Base-by-base conservation (phyloP, 1,140 invertebrate genomes). In the Reticulitermes speratus region DNA sequence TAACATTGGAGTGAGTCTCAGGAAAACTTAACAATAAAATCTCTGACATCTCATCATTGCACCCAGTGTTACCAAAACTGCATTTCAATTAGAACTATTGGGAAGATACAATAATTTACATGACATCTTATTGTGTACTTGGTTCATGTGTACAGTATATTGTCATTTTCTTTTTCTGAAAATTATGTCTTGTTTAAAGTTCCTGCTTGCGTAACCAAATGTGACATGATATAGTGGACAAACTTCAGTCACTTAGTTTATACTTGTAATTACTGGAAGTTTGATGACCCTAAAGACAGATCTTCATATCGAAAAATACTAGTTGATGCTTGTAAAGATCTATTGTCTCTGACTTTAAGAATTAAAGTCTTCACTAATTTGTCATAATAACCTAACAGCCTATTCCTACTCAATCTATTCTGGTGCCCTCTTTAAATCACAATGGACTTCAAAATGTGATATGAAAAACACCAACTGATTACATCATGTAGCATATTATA, bases 341-440 rank as follows among this genome's bases (percentile, higher is more conserved):
- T 75, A 75, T 75, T 75, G 65, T 75, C 65, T 75, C n/a, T 14
- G 65, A 75, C 65, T 75, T 75, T 75, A 75, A 75, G n/a, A 75
- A 75, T 25, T 75, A 75, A 75, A 75, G 65, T 75, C 65, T 75
- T 75, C n/a, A 25, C 65, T 75, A 75, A 75, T 75, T 30, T 75
- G n/a, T 75, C n/a, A n/a, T 69, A 69, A 75, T 75, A 75, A 75
- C 65, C 65, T 75, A 30, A 75, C 65, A 75, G 48, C 48, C 52
- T 52, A 52, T 52, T 30, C 48, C 83, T 84, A 84, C 83, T 84
- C 83, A 55, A 84, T 82, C 55, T 84, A 87, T 45, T 59, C 83
- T 84, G 86, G 86, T 87, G 86, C 86, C 83, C 83, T 87, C 86
- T 32, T 87, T 75, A 75, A 81, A 87, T 87, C 86, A 85, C 86